Evolutionary conservation across 2,888 invertebrate species (phyloP).

Genomic region (Cosmorhoe ocellata): DNA sequence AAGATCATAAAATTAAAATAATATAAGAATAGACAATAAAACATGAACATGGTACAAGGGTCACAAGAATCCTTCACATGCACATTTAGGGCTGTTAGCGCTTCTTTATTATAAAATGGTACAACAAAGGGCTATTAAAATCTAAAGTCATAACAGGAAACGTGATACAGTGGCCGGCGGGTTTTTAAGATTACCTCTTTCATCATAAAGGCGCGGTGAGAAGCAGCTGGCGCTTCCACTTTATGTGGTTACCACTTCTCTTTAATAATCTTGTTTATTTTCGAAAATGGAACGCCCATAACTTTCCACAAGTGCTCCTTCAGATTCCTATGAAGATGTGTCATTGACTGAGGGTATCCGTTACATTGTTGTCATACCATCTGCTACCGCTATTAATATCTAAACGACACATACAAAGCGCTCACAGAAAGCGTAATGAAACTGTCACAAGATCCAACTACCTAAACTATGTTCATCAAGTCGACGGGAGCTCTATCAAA

Average conservation of each 20-base stretch:
- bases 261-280: conserved; percentile 80
- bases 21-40: conserved; percentile 59
- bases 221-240: conserved; percentile 74
- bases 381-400: conserved; percentile 36
- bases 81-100: conserved; percentile 66
- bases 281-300: conserved; percentile 70
- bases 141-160: conserved; percentile 81
- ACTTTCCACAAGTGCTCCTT: conserved; percentile 42
- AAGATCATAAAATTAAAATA: conserved; percentile 51
- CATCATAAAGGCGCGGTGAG: conserved; percentile 74
- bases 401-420: conserved; percentile 20
- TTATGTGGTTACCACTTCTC: conserved; percentile 78
- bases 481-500: conserved; percentile 25
- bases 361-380: conserved; percentile 37
- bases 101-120: conserved; percentile 68
- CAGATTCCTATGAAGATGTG: conserved; percentile 58
- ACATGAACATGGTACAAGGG: conserved; percentile 44
- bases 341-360: conserved; percentile 46
- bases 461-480: conserved; percentile 29
- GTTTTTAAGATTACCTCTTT: conserved; percentile 68
- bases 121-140: conserved; percentile 76
- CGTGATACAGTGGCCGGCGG: conserved; percentile 70
- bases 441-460: conserved; percentile 16
- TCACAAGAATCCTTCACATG: conserved; percentile 53
- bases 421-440: conserved; percentile 25